phyloP scores from a whole-genome alignment of 2,888 invertebrate species.

The Anoplius nigerrimus region DNA sequence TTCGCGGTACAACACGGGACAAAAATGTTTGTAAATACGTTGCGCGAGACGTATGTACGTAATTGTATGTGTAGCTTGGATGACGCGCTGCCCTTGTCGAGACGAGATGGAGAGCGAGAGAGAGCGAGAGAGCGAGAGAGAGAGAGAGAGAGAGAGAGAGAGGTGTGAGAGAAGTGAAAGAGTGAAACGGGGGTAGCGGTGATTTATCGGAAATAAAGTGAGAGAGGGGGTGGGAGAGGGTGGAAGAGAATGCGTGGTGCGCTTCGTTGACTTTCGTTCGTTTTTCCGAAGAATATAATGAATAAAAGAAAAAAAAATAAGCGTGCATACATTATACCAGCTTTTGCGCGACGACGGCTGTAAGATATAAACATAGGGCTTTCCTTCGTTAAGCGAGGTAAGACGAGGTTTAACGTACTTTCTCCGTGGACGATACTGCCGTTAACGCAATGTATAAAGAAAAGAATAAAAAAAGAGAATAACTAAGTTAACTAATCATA shows the following conservation, averaged over 20 bases:
- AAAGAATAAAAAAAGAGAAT: constrained; percentile 28
- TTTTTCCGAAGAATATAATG: constrained; percentile 40
- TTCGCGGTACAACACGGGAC: too few species aligned
- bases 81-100: too few species aligned
- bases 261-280: constrained; percentile 53
- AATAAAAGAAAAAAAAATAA: constrained; percentile 19
- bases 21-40: too few species aligned
- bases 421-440: constrained; percentile 67
- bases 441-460: constrained; percentile 58
- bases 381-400: constrained; percentile 58
- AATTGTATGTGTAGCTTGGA: not conserved
- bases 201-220: not conserved
- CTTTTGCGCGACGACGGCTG: constrained; percentile 74
- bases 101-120: not conserved
- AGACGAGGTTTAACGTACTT: constrained; percentile 61
- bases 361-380: constrained; percentile 38
- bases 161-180: not conserved
- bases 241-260: constrained; percentile 42
- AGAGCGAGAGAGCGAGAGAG: not conserved
- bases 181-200: not conserved
- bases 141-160: not conserved
- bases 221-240: not conserved
- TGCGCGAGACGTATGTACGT: too few species aligned
- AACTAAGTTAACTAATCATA: constrained; percentile 60
- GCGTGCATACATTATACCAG: constrained; percentile 77